Conservation (phyloP, 2,113 vertebrate genomes). For the Phalacrocorax aristotelis region DNA sequence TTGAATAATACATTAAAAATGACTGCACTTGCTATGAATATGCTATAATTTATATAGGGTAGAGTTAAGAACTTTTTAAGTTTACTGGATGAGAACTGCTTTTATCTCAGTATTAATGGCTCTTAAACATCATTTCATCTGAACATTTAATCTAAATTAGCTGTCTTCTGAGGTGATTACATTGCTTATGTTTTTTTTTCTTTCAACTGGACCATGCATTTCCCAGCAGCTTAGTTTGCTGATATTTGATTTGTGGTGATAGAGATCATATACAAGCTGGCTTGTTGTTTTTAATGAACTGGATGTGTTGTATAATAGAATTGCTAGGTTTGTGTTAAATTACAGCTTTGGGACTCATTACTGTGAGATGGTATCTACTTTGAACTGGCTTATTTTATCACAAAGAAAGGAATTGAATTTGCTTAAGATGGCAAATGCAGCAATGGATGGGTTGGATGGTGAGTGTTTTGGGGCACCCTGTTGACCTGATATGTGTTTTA, state of each 20-base stretch:
- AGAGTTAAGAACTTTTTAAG: not conserved
- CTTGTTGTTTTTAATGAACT: conserved; percentile 74
- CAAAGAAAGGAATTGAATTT: conserved; percentile 60
- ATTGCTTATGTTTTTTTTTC: not conserved
- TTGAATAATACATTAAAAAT: not conserved
- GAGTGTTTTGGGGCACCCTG: conserved; percentile 32
- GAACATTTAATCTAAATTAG: conserved; percentile 43
- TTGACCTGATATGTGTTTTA: conserved; percentile 38
- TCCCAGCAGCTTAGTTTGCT: conserved; percentile 57
- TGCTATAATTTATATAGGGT: not conserved
- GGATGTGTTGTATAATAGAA: conserved; percentile 59
- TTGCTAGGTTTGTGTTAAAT: conserved; percentile 70
- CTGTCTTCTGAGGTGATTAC: conserved; percentile 25
- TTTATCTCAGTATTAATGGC: conserved; percentile 29
- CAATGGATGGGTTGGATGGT: conserved; percentile 36
- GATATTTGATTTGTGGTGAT: conserved; percentile 66
- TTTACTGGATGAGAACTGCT: not conserved
- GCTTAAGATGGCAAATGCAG: conserved; percentile 47
- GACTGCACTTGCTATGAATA: not conserved
- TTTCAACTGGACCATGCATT: conserved; percentile 33
- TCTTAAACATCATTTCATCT: conserved; percentile 21
- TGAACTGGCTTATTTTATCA: conserved; percentile 60
- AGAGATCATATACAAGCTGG: conserved; percentile 54
- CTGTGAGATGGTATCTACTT: conserved; percentile 55
- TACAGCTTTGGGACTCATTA: conserved; percentile 65